Evolutionary conservation across 2,888 invertebrate genomes (phyloP).

Genomic region (Podotricha telesiphe): DNA sequence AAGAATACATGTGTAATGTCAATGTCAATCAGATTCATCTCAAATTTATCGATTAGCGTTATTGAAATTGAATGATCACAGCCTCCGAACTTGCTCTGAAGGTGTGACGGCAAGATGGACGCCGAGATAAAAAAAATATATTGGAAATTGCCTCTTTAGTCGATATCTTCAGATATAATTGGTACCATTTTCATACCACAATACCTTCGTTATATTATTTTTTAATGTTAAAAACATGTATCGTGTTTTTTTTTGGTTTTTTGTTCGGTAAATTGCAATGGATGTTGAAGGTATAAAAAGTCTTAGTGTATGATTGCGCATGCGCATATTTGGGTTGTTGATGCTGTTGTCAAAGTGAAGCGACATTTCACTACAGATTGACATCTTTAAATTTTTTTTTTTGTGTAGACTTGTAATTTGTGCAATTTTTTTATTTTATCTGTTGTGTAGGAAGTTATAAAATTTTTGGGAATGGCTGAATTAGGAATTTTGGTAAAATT

Average conservation of each 20-base stretch:
- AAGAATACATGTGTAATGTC: background rate
- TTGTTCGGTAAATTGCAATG: background rate
- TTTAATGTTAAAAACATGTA: background rate
- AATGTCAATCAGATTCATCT: background rate
- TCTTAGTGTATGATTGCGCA: background rate
- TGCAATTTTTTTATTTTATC: too few relatives aligned
- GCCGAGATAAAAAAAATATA: background rate
- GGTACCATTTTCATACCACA: conserved; percentile 4
- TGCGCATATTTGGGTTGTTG: conserved; percentile 4
- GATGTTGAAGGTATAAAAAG: background rate
- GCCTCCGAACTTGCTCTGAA: background rate
- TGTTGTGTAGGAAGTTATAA: too few relatives aligned
- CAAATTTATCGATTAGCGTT: background rate
- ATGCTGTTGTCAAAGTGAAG: background rate
- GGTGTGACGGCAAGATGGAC: background rate
- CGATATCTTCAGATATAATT: conserved; percentile 4
- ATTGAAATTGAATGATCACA: background rate
- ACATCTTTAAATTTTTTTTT: background rate
- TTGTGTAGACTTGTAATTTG: too few relatives aligned
- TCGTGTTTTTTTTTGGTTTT: background rate
- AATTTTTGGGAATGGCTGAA: too few relatives aligned
- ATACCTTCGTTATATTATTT: background rate
- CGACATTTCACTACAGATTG: background rate
- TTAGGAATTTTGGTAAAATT: too few relatives aligned
- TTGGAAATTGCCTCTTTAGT: background rate